Conservation (phyloP, 1,140 invertebrate species). For the Lerema accius region DNA sequence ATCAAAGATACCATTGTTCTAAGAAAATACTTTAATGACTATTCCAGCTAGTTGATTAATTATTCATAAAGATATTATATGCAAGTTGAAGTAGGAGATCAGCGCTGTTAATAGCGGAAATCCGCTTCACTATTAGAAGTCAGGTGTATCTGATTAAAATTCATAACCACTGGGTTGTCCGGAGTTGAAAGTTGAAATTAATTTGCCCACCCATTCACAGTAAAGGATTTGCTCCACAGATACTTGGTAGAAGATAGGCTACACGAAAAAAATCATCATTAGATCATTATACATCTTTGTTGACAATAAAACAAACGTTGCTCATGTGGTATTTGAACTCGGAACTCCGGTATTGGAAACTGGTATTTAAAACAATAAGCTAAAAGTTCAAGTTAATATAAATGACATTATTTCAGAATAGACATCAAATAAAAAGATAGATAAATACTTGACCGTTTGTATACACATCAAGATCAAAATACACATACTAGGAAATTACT, state of each 20-base stretch:
- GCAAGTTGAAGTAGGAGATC: conserved; percentile 23
- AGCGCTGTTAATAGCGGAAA: conserved; percentile 23
- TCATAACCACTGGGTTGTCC: conserved; percentile 40
- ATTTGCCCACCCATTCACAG: conserved; percentile 42
- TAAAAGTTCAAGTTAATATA: too few relatives aligned
- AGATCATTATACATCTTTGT: too few relatives aligned
- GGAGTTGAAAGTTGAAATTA: conserved; percentile 45
- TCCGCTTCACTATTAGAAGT: conserved; percentile 36
- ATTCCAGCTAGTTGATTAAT: conserved; percentile 1
- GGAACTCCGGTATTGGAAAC: too few relatives aligned
- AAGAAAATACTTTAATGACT: background rate
- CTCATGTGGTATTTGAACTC: too few relatives aligned
- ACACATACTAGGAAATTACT: too few relatives aligned
- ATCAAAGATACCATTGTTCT: background rate
- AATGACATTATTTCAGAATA: too few relatives aligned
- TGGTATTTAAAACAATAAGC: too few relatives aligned
- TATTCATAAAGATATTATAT: conserved; percentile 26
- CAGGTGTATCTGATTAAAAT: conserved; percentile 43
- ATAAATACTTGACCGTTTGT: too few relatives aligned
- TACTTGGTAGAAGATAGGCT: background rate
- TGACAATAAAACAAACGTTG: too few relatives aligned
- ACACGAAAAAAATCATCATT: too few relatives aligned
- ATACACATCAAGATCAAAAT: too few relatives aligned
- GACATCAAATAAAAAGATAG: too few relatives aligned
- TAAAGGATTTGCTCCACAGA: conserved; percentile 23